Percentiles rank a stretch among this genome's conserved stretches.
Evolutionary conservation across 92 coral and sea anemone species (phyloP).

Genomic region (Muricea muricata): DNA sequence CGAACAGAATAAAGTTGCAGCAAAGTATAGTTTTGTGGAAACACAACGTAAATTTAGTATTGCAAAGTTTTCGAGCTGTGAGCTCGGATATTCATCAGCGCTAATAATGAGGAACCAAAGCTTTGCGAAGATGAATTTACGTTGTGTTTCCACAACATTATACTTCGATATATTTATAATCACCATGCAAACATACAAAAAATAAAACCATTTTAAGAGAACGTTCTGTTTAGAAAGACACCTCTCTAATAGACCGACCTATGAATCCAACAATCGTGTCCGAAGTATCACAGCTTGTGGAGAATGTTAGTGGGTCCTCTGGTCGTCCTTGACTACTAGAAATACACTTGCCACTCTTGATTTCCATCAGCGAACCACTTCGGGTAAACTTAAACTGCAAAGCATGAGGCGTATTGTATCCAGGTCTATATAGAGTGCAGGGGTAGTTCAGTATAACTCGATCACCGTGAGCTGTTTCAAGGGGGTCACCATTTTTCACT

Average conservation of each 20-base stretch:
- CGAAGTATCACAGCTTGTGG: slow-evolving; percentile 1
- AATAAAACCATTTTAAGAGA: too few species aligned
- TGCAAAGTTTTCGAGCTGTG: too few species aligned
- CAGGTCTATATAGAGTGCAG: slow-evolving; percentile 19
- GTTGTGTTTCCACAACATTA: too few species aligned
- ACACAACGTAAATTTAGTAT: too few species aligned
- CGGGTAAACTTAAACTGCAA: slow-evolving; percentile 25
- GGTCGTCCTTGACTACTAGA: not conserved
- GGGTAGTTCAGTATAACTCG: not conserved
- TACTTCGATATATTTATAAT: too few species aligned
- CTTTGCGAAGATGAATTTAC: too few species aligned
- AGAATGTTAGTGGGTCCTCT: not conserved
- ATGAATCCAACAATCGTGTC: slow-evolving; percentile 19
- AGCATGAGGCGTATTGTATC: slow-evolving; percentile 4
- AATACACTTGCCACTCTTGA: slow-evolving; percentile 27
- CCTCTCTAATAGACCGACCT: not conserved
- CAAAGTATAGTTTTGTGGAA: not conserved
- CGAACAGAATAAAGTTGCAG: not conserved
- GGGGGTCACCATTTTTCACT: slow-evolving; percentile 17
- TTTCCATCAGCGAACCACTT: slow-evolving; percentile 19
- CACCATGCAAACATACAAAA: too few species aligned
- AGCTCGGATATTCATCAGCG: not conserved
- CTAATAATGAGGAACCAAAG: not conserved
- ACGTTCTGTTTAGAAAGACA: too few species aligned
- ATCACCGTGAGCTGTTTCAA: not conserved